Percentiles rank a stretch among this genome's conserved stretches.
These are phyloP conservation scores for Euclidia mi DNA, from an alignment of 2,888 invertebrate species.

Conservation along the genomic window DNA sequence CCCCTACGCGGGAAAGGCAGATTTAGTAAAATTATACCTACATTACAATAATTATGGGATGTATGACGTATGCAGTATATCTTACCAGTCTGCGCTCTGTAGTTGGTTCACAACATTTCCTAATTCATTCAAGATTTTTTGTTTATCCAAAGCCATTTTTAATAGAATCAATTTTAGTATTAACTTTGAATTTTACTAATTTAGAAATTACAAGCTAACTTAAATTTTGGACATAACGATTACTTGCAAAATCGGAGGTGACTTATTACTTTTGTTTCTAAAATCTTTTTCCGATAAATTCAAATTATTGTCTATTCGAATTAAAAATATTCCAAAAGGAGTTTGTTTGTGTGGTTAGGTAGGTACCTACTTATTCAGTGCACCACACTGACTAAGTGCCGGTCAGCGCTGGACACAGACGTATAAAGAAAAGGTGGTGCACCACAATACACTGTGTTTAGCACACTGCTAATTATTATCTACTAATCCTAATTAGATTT, in stretches of 20 bases:
- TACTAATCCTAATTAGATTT: no score
- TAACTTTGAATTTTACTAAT: constrained; percentile 39
- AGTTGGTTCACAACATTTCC: constrained; percentile 85
- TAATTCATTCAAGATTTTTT: constrained; percentile 81
- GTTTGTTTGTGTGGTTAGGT: no score
- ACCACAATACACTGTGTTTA: no score
- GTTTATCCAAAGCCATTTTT: constrained; percentile 80
- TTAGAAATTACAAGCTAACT: constrained; percentile 34
- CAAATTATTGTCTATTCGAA: constrained; percentile 6
- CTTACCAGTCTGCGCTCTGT: constrained; percentile 84
- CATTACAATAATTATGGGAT: no score
- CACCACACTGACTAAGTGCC: no score
- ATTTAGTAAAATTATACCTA: no score
- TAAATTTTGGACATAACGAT: constrained; percentile 55
- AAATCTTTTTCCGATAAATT: constrained; percentile 12
- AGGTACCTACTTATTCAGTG: no score
- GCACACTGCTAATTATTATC: no score
- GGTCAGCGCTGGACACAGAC: no score
- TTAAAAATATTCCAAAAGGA: background rate
- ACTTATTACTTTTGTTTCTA: constrained; percentile 51
- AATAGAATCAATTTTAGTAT: background rate
- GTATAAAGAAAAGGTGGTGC: no score
- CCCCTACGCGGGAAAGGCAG: no score
- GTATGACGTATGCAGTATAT: no score
- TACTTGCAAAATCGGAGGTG: constrained; percentile 14